Base-by-base conservation (phyloP, 2,113 vertebrate species). In the Tor tambroides region DNA sequence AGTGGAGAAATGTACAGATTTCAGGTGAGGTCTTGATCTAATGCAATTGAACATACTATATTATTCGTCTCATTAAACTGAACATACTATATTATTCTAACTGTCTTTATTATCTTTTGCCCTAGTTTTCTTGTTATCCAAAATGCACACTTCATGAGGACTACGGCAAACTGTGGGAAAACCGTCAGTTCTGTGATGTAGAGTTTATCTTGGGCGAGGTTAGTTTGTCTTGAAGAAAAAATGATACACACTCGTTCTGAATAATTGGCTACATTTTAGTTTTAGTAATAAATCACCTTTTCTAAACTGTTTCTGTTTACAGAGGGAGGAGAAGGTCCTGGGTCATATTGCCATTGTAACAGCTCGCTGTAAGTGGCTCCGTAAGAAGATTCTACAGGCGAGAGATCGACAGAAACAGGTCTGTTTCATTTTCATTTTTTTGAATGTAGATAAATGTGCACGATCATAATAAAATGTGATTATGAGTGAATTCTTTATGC, bases 1-100 rank as follows among this genome's bases (percentile, higher is more conserved):
- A 99, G 98, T 35, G 98, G 98, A 86, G 98, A 99, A 92, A 99
- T 99, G 98, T 99, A 99, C 94, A 94, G 98, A 85, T 99, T 99
- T 91, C 98, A 99, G 97, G 98, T 99, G 87, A 56, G 86, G 3
- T 15, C 10, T 23, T 88, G 49, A 79, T 41, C 32, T 41, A 26
- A 23, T 54, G 17, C 17, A 71, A 0, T 35, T 35, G 9, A 71
- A 35, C 32, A 41, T n/a, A 26, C 30, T 2, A 3, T 10, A 54
- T 11, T 28, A 0, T 38, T 80, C n/a, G n/a, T n/a, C n/a, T n/a
- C n/a, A n/a, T n/a, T n/a, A n/a, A 71, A 0, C 21, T 35, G 9
- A 71, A 35, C 32, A 41, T n/a, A 26, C 30, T 2, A 3, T 10
- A 54, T 11, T 28, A 0, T 38, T 80, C n/a, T 69, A 59, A 59